Percentiles rank a stretch among this genome's conserved stretches.
Conservation (phyloP, 2,113 vertebrate species). For the Thomomys bottae region DNA sequence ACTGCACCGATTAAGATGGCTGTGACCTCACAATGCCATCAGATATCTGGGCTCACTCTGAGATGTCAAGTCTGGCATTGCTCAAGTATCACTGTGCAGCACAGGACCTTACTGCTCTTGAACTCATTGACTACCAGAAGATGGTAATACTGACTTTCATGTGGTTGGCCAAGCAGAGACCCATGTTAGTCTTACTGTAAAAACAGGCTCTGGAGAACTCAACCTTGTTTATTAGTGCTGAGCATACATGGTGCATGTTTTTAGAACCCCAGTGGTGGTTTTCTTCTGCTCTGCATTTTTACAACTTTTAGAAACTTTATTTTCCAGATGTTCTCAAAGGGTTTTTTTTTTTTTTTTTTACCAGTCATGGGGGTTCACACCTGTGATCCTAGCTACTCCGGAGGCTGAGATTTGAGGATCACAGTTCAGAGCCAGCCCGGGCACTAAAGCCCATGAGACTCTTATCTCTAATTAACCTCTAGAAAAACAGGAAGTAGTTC, state of each 20-base stretch:
- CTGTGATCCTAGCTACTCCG: too few species aligned
- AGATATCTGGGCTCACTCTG: too few species aligned
- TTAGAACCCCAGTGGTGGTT: neutral
- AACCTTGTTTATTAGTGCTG: neutral
- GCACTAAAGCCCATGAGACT: too few species aligned
- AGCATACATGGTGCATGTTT: neutral
- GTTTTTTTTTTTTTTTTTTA: constrained; percentile 3
- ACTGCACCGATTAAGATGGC: neutral
- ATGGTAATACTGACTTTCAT: neutral
- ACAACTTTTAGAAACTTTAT: neutral
- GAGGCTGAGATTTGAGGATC: too few species aligned
- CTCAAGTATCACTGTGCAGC: neutral
- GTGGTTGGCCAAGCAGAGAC: neutral
- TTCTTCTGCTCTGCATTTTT: neutral
- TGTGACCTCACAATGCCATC: neutral
- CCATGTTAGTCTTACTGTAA: neutral
- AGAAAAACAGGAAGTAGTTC: too few species aligned
- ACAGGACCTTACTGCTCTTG: neutral
- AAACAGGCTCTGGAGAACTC: neutral
- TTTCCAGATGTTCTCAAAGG: constrained; percentile 3
- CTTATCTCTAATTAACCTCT: too few species aligned
- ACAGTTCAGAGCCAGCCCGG: too few species aligned
- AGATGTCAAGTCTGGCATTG: neutral
- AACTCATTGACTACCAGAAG: neutral
- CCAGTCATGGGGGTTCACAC: too few species aligned